Percentiles rank a stretch among this genome's conserved stretches.
phyloP scores from a whole-genome alignment of 2,888 invertebrate genomes.

The Emmelina monodactyla region DNA sequence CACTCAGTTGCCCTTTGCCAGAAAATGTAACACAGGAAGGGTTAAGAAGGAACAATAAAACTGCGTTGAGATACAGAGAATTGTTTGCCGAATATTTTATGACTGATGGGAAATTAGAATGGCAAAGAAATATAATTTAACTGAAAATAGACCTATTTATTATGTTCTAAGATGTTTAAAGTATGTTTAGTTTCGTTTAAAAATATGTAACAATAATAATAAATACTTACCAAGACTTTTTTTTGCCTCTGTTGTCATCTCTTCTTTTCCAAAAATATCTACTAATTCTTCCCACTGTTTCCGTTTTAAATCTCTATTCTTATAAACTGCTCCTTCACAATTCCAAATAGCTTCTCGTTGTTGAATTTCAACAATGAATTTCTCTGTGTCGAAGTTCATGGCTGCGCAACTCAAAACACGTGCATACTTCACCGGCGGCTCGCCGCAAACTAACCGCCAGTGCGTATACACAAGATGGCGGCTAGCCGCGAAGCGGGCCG shows the following conservation, averaged over 20 bases:
- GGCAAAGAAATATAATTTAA: conserved; percentile 14
- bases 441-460: too few species aligned
- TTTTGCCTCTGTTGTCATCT: conserved; percentile 10
- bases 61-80: conserved; percentile 17
- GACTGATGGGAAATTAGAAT: conserved; percentile 13
- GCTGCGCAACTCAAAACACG: too few species aligned
- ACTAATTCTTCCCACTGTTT: conserved; percentile 15
- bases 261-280: conserved; percentile 13
- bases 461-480: too few species aligned
- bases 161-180: conserved; percentile 13
- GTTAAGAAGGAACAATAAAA: conserved; percentile 14
- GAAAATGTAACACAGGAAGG: conserved; percentile 13
- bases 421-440: too few species aligned
- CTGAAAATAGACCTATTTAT: conserved; percentile 13
- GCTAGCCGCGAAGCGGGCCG: too few species aligned
- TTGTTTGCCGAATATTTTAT: conserved; percentile 18
- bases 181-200: conserved; percentile 8
- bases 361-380: conserved; percentile 3
- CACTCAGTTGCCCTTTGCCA: conserved; percentile 15
- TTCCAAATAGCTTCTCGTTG: not conserved
- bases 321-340: not conserved
- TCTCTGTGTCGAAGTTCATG: conserved; percentile 4
- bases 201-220: conserved; percentile 9
- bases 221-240: conserved; percentile 12
- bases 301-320: conserved; percentile 9